Conservation (phyloP, 2,797 vertebrate genomes). For the Babyrousa celebensis region DNA sequence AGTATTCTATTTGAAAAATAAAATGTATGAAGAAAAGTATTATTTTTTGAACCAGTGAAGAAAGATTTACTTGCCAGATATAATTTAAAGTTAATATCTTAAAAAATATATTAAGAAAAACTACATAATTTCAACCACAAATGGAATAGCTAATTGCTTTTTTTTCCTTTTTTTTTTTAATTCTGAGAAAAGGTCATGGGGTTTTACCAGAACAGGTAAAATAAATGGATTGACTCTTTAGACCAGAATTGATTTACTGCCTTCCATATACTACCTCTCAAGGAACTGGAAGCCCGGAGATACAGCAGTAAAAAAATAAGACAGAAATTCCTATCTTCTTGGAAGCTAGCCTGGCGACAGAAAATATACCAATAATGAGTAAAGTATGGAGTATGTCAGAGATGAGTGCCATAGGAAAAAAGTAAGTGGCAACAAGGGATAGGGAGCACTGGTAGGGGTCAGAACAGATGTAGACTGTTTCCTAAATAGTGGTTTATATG, state of each 20-base stretch:
- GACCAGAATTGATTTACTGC: background rate
- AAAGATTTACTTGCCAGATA: background rate
- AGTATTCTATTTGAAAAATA: background rate
- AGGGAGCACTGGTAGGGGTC: accelerated
- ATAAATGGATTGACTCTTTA: background rate
- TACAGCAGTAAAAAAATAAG: background rate
- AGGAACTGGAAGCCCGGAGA: background rate
- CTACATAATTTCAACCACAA: background rate
- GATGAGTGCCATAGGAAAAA: background rate
- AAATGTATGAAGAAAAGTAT: background rate
- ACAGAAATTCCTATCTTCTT: background rate
- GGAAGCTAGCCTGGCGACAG: background rate
- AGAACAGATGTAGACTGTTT: background rate
- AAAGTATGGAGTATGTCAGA: background rate
- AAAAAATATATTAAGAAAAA: background rate
- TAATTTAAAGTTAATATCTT: background rate
- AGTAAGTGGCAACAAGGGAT: background rate
- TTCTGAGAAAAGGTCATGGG: background rate
- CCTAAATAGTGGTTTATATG: background rate
- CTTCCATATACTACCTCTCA: background rate
- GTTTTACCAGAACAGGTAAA: background rate
- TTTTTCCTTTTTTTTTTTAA: background rate
- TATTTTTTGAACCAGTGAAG: background rate
- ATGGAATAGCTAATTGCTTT: background rate
- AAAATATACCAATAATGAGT: background rate